Percentiles rank a stretch among this genome's conserved stretches.
Conservation (phyloP, 2,888 invertebrate genomes). For the Callyntrura guangdongensis region DNA sequence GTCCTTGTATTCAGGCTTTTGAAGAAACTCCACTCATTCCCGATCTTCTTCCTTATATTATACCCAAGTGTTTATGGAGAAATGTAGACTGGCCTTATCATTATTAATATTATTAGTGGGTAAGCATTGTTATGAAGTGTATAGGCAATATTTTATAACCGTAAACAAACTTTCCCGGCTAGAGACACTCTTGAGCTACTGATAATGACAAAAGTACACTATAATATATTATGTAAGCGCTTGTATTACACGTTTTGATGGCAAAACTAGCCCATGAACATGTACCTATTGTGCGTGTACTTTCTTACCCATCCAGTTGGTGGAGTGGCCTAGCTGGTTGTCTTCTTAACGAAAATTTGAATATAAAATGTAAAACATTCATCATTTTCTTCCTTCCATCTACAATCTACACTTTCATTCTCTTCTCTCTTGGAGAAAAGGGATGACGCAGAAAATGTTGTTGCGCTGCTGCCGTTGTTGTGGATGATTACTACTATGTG, state of each 20-base stretch:
- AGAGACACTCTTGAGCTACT: slow-evolving; percentile 9
- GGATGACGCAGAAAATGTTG: background rate
- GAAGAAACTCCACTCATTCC: background rate
- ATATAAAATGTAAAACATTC: slow-evolving; percentile 35
- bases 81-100: background rate
- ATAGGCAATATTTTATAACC: background rate
- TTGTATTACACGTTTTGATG: background rate
- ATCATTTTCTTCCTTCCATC: background rate
- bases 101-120: background rate
- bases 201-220: slow-evolving; percentile 5
- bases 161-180: background rate
- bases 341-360: slow-evolving; percentile 41
- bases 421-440: slow-evolving; percentile 15
- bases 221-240: background rate
- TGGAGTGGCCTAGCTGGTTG: background rate
- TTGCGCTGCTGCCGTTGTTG: background rate
- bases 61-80: background rate
- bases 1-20: background rate
- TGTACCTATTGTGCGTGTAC: background rate
- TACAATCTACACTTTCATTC: slow-evolving; percentile 8
- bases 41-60: background rate
- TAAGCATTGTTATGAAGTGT: background rate
- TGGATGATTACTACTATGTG: background rate
- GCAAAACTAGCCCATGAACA: background rate
- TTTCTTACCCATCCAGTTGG: background rate